Base-by-base conservation (phyloP, 2,888 invertebrate species). In the Caenorhabditis macrosperma region DNA sequence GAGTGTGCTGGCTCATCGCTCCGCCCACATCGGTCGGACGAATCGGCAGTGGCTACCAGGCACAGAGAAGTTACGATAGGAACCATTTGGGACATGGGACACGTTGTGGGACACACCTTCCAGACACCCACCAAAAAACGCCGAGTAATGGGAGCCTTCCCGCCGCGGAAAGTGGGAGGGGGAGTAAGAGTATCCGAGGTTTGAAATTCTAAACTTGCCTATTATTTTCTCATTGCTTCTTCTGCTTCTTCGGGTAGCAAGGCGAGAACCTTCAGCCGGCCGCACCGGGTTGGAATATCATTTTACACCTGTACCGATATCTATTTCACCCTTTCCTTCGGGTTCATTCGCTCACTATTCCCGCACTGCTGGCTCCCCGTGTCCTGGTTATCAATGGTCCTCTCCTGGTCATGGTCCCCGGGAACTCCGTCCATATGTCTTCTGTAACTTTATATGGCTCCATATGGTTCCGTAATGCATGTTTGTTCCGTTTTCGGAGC, bases 121-220 rank as follows among this genome's bases (percentile, higher is more conserved):
- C 44, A 44, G 44, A 17, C 1, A 10, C 44, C 4, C 17, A 3
- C 44, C 17, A 44, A 44, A 44, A 44, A 44, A 44, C 20, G 44
- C 44, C 44, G 38, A 50, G 71, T 54, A 71, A 71, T 55, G 61
- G 61, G 71, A 71, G 71, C 28, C 60, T 60, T 44, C 28, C 52
- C 30, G 33, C 30, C 60, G 50, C 44, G 44, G 20, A 46, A 48
- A 68, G 28, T 30, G 69, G 61, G 60, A 54, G 50, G 60, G 59
- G 60, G 52, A 59, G 71, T 72, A 72, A 72, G 72, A 76, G 75
- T 66, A 76, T 76, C 68, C 67, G 67, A 68, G 66, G 59, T 61
- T 68, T 76, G 66, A 68, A 76, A 76, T 67, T 76, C 67, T 68
- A 76, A 76, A 76, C 76, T 76, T 67, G 67, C 68, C 66, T 76